Conservation (phyloP, 2,113 vertebrate genomes). For the Okapia johnstoni region DNA sequence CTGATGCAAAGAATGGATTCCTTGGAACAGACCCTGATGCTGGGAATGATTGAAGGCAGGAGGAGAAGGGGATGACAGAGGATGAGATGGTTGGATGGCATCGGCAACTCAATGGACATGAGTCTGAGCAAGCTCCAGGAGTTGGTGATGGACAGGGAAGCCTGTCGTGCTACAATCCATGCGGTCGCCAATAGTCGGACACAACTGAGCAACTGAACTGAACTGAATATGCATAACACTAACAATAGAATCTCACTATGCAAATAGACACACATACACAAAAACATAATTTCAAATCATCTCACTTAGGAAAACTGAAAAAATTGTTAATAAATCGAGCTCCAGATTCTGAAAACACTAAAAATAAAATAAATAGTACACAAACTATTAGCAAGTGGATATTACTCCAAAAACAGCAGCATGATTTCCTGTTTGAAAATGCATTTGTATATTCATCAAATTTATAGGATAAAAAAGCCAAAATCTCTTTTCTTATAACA, state of each 20-base stretch:
- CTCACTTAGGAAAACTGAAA: background rate
- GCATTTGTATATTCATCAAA: background rate
- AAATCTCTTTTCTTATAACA: background rate
- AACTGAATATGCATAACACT: background rate
- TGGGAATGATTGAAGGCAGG: background rate
- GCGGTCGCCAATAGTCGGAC: background rate
- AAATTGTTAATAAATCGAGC: slow-evolving; percentile 3
- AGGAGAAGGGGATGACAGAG: background rate
- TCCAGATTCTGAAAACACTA: background rate
- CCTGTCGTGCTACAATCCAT: background rate
- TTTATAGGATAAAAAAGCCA: background rate
- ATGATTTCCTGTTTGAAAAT: background rate
- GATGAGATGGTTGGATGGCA: background rate
- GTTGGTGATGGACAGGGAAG: background rate
- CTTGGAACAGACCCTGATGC: background rate
- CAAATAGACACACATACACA: background rate
- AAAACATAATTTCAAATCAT: background rate
- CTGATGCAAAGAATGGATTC: background rate
- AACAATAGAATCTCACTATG: background rate
- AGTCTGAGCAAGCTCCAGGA: background rate
- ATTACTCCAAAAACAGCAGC: background rate
- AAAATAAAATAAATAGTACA: background rate
- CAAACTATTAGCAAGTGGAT: background rate
- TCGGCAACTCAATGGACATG: background rate
- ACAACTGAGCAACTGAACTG: background rate